These are phyloP conservation scores for Aricia agestis DNA, from an alignment of 1,140 invertebrate genomes.

Conservation along the genomic window DNA sequence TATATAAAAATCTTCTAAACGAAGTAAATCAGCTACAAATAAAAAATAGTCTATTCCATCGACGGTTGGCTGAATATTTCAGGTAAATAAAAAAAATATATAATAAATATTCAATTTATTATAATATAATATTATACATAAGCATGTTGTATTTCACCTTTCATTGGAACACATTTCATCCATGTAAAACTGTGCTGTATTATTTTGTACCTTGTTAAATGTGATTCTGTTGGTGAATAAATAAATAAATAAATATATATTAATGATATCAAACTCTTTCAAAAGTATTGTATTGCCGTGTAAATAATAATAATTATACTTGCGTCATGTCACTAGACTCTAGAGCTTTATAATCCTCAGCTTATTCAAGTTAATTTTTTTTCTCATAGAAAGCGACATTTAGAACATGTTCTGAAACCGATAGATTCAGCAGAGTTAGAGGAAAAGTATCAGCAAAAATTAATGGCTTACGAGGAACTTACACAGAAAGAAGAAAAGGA, in stretches of 20 bases:
- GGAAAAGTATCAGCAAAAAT: slow-evolving; percentile 63
- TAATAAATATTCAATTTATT: not conserved
- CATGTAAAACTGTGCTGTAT: too few species aligned
- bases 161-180: too few species aligned
- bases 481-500: slow-evolving; percentile 58
- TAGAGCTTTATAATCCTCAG: too few species aligned
- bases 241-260: too few species aligned
- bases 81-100: slow-evolving; percentile 37
- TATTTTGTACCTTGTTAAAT: too few species aligned
- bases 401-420: slow-evolving; percentile 62
- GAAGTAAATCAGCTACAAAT: slow-evolving; percentile 52
- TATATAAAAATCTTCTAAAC: slow-evolving; percentile 50
- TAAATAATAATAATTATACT: too few species aligned
- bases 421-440: slow-evolving; percentile 55
- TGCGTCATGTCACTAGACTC: too few species aligned
- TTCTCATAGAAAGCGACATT: slow-evolving; percentile 56
- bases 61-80: slow-evolving; percentile 62
- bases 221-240: too few species aligned
- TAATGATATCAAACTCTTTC: too few species aligned
- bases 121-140: too few species aligned
- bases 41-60: slow-evolving; percentile 60
- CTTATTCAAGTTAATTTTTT: not conserved
- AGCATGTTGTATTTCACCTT: too few species aligned
- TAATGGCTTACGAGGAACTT: slow-evolving; percentile 54
- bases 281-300: too few species aligned